Conservation (phyloP, 1,140 invertebrate genomes). For the Calosoma granatense region DNA sequence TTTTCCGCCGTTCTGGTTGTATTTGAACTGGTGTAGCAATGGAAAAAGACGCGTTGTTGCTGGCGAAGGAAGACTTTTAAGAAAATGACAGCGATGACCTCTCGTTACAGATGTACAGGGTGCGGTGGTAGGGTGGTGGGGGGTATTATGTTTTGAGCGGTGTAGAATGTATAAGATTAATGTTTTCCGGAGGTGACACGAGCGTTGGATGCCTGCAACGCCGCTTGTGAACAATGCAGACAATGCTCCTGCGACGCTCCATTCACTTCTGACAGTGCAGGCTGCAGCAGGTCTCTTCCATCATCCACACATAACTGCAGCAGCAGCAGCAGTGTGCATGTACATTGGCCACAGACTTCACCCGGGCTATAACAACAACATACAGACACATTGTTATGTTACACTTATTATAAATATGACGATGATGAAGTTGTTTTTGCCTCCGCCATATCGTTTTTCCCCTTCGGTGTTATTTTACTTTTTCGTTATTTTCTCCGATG, state of each 20-base stretch:
- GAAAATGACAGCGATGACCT: background rate
- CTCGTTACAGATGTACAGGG: background rate
- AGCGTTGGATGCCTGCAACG: background rate
- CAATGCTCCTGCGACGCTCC: background rate
- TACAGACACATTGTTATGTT: background rate
- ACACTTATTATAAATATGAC: background rate
- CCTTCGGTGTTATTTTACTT: background rate
- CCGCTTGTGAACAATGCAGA: background rate
- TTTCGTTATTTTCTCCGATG: background rate
- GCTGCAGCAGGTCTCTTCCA: background rate
- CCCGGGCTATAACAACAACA: no score
- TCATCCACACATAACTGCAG: background rate
- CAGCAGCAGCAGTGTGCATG: background rate
- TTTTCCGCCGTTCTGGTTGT: background rate
- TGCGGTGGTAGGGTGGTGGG: no score
- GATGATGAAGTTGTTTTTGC: conserved; percentile 4
- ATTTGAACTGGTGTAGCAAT: background rate
- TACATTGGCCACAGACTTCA: background rate
- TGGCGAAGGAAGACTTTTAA: no score
- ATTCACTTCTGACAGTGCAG: background rate
- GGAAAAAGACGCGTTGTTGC: background rate
- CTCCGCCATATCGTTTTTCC: background rate
- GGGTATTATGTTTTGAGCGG: background rate
- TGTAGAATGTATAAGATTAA: background rate
- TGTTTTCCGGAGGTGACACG: background rate